Base-by-base conservation (phyloP, 1,140 invertebrate genomes). In the Meloidogyne hapla region DNA sequence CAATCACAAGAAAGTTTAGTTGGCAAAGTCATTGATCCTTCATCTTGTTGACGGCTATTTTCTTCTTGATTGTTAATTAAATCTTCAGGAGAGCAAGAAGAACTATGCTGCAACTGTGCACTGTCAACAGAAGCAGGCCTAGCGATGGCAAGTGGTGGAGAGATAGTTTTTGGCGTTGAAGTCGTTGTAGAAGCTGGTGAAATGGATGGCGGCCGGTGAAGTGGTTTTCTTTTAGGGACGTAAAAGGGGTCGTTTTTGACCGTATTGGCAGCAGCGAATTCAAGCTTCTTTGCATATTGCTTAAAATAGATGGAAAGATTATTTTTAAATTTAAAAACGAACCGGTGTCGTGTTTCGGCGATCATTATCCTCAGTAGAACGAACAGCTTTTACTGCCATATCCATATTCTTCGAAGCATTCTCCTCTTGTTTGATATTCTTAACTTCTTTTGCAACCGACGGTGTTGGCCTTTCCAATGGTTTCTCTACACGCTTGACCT, bases 101-200 rank as follows among this genome's bases (percentile, higher is more conserved):
- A 73, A 63, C 71, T 73, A 38, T 73, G 71, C 13, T 73, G 71
- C 12, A 73, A 64, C 6, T 56, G 48, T 21, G 45, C 21, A 64
- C 71, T 73, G 48, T 73, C 71, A n/a, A 73, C 71, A 33, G 71
- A 73, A n/a, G 42, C 21, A 15, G 71, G 71, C 13, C 71, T 61
- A 26, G 38, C 71, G 13, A 73, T 21, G 18, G 65, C 45, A 56
- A 72, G 38, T 18, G 71, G 71, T 64, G 71, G 71, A 5, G 71
- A 73, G 23, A 73, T 73, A 13, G 71, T 73, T 28, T 73, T 73
- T 26, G 71, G 71, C 9, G 71, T 73, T 26, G 56, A 73, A 73
- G 71, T 63, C 13, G 71, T 61, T 15, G 71, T 73, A n/a, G 71
- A 73, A 23, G 71, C 71, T 23, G 71, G 71, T 4, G 71, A 73